Base-by-base conservation (phyloP, 2,113 vertebrate species). In the Microcebus ravelobensis region DNA sequence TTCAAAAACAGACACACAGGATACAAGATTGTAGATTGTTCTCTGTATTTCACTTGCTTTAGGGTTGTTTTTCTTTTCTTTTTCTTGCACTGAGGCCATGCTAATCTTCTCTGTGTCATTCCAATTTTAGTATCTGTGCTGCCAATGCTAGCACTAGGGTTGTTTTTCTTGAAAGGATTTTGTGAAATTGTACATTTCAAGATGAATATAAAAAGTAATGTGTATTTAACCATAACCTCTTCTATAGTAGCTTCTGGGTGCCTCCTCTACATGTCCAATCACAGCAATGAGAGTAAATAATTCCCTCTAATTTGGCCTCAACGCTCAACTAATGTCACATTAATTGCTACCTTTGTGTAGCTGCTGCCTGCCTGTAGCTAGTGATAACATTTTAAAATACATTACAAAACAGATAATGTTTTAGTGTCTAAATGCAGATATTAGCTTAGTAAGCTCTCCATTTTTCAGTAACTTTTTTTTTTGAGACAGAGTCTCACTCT, bases 271-370 rank as follows among this genome's bases (percentile, higher is more conserved):
- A 59, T 52, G 70, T 92, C 80, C 12, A 92, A 50, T 68, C 45
- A 87, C 39, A 79, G 90, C 81, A 96, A 77, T 20, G 15, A 94
- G 92, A 94, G 91, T 87, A 92, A 97, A 95, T 95, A 96, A 96
- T 96, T 95, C n/a, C 91, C 87, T 55, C n/a, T 96, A 90, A 95
- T 95, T 97, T 97, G 71, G 85, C 83, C 88, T 95, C 68, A 77
- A 48, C 48, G 48, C 13, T 90, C 90, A 96, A 83, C 48, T 71
- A 59, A 65, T 95, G 93, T 94, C 90, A 94, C 86, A 86, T 92
- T 97, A 98, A 97, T 97, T 95, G 81, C 77, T 95, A 90, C 82
- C 48, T 97, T 93, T 88, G 45, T 65, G 20, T 67, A 90, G 59
- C 70, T 87, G 34, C 87, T 87, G 94, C 87, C 45, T 74, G 92